Evolutionary conservation across 2,113 vertebrate species (phyloP).

Genomic region (Megaptera novaeangliae): DNA sequence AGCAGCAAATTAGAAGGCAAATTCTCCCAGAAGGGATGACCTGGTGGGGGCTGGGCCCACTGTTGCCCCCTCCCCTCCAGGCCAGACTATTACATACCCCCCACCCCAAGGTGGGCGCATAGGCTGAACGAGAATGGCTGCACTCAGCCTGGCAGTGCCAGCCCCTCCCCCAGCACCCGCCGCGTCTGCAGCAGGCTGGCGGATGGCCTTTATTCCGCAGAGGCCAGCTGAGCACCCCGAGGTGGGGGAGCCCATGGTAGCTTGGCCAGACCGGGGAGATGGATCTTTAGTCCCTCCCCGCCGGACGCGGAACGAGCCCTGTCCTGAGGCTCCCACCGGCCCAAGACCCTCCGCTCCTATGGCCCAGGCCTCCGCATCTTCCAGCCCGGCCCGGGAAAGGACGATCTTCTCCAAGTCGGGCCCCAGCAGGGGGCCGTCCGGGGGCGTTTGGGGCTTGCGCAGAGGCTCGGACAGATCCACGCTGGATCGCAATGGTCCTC

Average conservation of each 20-base stretch:
- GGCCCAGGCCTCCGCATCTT: neutral
- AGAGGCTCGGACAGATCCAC: too few relatives aligned
- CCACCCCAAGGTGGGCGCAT: neutral
- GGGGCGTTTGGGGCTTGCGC: neutral
- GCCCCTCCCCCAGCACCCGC: conserved; percentile 56
- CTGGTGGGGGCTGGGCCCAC: neutral
- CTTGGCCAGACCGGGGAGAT: neutral
- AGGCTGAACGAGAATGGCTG: neutral
- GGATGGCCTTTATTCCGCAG: conserved; percentile 45
- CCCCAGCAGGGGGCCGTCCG: neutral
- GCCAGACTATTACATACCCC: neutral
- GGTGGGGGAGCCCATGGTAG: neutral
- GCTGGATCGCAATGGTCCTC: neutral
- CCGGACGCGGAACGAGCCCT: neutral
- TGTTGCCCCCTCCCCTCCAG: neutral
- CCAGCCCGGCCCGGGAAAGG: too few relatives aligned
- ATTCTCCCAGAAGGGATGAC: neutral
- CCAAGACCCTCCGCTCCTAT: neutral
- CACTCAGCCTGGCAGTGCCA: conserved; percentile 37
- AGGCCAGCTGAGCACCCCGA: neutral
- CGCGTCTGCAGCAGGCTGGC: neutral
- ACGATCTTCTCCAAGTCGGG: neutral
- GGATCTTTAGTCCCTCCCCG: neutral
- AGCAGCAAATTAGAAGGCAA: neutral
- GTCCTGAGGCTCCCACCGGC: neutral